These are phyloP conservation scores for Pseudachorutes palmiensis DNA, from an alignment of 1,140 invertebrate genomes.

Conservation along the genomic window DNA sequence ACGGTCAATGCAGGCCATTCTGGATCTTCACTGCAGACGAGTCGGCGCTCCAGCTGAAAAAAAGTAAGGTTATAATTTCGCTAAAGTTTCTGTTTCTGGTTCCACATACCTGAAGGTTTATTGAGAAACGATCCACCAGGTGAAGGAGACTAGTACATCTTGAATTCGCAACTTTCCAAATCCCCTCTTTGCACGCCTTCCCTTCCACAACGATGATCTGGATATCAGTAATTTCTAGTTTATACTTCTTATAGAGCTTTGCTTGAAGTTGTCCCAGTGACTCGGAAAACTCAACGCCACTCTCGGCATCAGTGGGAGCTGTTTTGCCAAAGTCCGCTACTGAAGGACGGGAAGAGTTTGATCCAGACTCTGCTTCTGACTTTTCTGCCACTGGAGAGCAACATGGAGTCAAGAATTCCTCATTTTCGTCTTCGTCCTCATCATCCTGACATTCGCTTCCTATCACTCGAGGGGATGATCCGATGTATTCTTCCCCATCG, in stretches of 20 bases:
- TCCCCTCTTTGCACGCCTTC: conserved; percentile 53
- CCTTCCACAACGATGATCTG: conserved; percentile 63
- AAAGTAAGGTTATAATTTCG: conserved; percentile 13
- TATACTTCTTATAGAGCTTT: conserved; percentile 53
- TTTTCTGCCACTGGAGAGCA: conserved; percentile 66
- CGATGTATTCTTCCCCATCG: conserved; percentile 28
- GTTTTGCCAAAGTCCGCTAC: conserved; percentile 14
- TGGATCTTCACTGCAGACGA: conserved; percentile 73
- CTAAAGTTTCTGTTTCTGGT: too few relatives aligned
- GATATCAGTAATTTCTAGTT: conserved; percentile 71
- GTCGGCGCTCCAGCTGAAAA: conserved; percentile 60
- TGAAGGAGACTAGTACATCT: conserved; percentile 47
- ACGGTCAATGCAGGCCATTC: conserved; percentile 73
- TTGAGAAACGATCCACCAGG: conserved; percentile 13
- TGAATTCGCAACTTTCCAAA: conserved; percentile 77
- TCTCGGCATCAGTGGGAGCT: conserved; percentile 6
- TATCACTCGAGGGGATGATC: conserved; percentile 8
- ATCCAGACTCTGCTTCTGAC: conserved; percentile 40
- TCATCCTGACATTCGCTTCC: conserved; percentile 39
- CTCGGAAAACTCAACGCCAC: conserved; percentile 37
- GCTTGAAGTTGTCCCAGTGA: conserved; percentile 29
- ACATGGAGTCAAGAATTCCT: conserved; percentile 77
- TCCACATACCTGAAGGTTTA: conserved; percentile 8
- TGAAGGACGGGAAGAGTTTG: conserved; percentile 25
- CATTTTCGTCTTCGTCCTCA: conserved; percentile 43